phyloP scores from a whole-genome alignment of 2,888 invertebrate genomes.

The Octonoba sinensis region DNA sequence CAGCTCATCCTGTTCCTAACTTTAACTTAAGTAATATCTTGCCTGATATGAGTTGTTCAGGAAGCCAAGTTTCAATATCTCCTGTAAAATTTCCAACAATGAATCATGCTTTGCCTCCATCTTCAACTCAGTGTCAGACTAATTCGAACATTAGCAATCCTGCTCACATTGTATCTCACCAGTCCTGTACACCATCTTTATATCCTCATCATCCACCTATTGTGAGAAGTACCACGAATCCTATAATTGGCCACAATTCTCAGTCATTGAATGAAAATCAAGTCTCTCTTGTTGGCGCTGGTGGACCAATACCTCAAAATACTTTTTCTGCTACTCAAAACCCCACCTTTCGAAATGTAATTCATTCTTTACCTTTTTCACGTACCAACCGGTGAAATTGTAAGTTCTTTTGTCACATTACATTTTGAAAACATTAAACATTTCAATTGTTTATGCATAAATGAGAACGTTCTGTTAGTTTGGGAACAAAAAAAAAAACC shows the following conservation, averaged over 20 bases:
- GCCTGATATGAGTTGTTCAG: slow-evolving; percentile 64
- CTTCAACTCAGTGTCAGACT: slow-evolving; percentile 44
- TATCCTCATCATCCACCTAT: slow-evolving; percentile 69
- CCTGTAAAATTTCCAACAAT: slow-evolving; percentile 63
- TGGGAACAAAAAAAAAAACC: no score
- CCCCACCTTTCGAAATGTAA: slow-evolving; percentile 68
- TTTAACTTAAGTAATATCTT: slow-evolving; percentile 66
- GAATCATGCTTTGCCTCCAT: slow-evolving; percentile 47
- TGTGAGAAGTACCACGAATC: slow-evolving; percentile 70
- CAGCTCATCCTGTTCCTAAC: slow-evolving; percentile 63
- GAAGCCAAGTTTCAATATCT: slow-evolving; percentile 54
- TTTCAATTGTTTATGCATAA: no score
- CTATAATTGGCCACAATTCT: slow-evolving; percentile 70
- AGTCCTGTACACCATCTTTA: slow-evolving; percentile 68
- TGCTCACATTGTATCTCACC: slow-evolving; percentile 69
- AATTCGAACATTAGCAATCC: slow-evolving; percentile 66
- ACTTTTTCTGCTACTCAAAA: slow-evolving; percentile 68
- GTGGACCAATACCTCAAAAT: slow-evolving; percentile 69
- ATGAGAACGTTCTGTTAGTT: no score
- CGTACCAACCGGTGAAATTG: slow-evolving; percentile 68
- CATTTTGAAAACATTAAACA: no score
- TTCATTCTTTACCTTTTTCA: slow-evolving; percentile 71
- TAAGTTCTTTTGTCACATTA: no score
- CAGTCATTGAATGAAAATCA: slow-evolving; percentile 70
- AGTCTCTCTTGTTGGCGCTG: slow-evolving; percentile 68